Percentiles rank a stretch among this genome's conserved stretches.
Evolutionary conservation across 2,888 invertebrate genomes (phyloP).

Genomic region (Diploptera punctata): DNA sequence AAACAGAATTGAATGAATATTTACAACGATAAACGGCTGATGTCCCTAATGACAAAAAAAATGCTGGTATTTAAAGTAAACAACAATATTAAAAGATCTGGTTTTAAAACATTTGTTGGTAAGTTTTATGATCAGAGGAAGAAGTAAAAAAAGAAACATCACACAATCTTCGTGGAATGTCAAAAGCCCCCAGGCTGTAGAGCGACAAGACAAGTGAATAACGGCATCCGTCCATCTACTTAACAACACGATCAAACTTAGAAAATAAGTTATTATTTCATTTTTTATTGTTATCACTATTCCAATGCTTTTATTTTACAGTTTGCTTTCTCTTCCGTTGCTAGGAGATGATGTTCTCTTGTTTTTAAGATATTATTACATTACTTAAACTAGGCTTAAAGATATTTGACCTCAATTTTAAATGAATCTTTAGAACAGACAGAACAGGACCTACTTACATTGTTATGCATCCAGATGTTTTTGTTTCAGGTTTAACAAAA

Average conservation of each 20-base stretch:
- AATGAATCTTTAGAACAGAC: background rate
- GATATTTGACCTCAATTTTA: background rate
- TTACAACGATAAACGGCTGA: no score
- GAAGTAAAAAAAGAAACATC: background rate
- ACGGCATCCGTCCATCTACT: constrained; percentile 12
- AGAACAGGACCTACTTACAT: background rate
- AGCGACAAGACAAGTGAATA: constrained; percentile 16
- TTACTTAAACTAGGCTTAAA: background rate
- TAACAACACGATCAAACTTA: constrained; percentile 13
- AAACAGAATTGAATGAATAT: no score
- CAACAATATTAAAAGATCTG: background rate
- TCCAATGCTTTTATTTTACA: background rate
- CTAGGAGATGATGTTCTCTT: background rate
- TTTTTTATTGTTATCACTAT: background rate
- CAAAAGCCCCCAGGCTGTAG: constrained; percentile 17
- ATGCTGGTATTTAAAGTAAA: no score
- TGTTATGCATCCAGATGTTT: no score
- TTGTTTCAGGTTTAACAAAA: background rate
- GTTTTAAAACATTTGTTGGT: background rate
- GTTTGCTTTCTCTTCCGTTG: constrained; percentile 18
- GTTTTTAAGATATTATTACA: background rate
- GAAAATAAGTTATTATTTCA: background rate
- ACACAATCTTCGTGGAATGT: background rate
- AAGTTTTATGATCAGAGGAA: background rate
- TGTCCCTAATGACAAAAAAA: no score